Conservation (phyloP, 2,113 vertebrate genomes). For the Microtus ochrogaster region DNA sequence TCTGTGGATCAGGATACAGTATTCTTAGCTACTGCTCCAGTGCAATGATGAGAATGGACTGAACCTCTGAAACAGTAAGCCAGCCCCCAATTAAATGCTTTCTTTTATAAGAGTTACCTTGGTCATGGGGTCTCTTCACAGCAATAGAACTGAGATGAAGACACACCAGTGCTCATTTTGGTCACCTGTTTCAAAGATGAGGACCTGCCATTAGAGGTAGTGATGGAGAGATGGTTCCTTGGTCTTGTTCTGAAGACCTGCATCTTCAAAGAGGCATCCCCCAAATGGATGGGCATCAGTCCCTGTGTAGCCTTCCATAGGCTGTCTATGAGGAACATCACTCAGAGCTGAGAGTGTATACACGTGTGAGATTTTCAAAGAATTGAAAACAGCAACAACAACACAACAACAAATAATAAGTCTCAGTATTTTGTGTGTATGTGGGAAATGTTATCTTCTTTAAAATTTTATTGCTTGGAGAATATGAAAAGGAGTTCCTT, state of each 20-base stretch:
- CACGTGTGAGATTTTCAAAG: background rate
- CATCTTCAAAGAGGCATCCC: background rate
- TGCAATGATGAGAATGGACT: background rate
- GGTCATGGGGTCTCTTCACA: background rate
- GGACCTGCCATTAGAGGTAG: background rate
- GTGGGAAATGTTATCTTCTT: background rate
- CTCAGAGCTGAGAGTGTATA: background rate
- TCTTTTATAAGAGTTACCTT: background rate
- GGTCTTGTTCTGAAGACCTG: background rate
- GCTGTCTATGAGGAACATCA: background rate
- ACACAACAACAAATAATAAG: background rate
- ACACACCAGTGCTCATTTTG: background rate
- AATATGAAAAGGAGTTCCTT: slow-evolving; percentile 5
- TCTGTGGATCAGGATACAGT: background rate
- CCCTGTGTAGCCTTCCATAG: background rate
- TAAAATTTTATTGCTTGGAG: slow-evolving; percentile 37
- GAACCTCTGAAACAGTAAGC: background rate
- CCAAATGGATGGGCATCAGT: background rate
- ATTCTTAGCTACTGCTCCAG: background rate
- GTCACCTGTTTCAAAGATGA: background rate
- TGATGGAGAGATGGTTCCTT: background rate
- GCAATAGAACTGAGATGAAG: background rate
- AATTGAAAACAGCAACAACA: background rate
- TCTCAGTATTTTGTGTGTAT: background rate
- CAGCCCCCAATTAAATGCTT: background rate